Evolutionary conservation across 2,888 invertebrate species (phyloP), one percentile per base, ranked within the genome.

Genomic region (Congeria kusceri): DNA sequence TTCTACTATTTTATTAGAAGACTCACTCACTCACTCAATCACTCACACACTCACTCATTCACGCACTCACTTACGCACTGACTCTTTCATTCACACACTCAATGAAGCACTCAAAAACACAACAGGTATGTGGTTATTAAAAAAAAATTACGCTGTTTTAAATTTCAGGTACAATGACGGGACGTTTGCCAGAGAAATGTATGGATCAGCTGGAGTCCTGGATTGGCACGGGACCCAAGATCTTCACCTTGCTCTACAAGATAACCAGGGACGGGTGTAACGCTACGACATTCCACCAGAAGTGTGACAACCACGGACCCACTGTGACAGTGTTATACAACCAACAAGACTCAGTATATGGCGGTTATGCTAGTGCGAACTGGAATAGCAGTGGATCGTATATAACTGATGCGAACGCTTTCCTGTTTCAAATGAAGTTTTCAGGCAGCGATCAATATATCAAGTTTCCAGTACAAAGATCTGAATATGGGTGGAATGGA

Each of bases 301-400:
- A 70, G 44, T 87, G 87, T 65, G 73, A 87, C 80, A 78, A 83
- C 53, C 68, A 86, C 67, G 86, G 86, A 0, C 79, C 86, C 0
- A 86, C 85, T 4, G 80, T 87, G 0, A 80, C 83, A 0, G 81
- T 86, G 0, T 18, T 85, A 9, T 87, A 83, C 57, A 83, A 87
- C 67, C 77, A 80, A 0, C 29, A 73, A 13, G 76, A 74, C 18
- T 82, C 75, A 27, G 73, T 86, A 15, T 87, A 71, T 63, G 87
- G 86, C 0, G 87, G 84, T 0, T 86, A 76, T 58, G 78, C 84
- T 13, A 66, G 69, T 25, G 53, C 63, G 18, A 77, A 62, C 62
- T 87, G 86, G 87, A 39, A 7, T 15, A 39, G 39, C 9, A 39
- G 4, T 15, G 11, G 39, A 3, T 1, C 1, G 13, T n/a, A 39